Evolutionary conservation across 2,888 invertebrate genomes (phyloP), one percentile per base, ranked within the genome.

Genomic region (Gnatocerus cornutus): DNA sequence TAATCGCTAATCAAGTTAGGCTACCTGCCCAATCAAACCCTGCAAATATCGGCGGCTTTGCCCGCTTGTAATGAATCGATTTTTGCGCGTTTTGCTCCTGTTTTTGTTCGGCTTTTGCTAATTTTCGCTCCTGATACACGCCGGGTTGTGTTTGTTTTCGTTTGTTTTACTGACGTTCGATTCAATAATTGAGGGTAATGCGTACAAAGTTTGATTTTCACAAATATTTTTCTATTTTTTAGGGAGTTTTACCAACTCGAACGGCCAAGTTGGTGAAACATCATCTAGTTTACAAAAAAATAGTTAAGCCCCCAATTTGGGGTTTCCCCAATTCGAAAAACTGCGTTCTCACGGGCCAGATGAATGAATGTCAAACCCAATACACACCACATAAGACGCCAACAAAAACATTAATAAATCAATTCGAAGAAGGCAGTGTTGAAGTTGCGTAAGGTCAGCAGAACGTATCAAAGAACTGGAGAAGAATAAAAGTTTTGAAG

Each of bases 1-100:
- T 84, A 85, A 85, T 85, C 85, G 82, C 84, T 85, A 85, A 84
- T 85, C 85, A 85, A 84, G 82, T 85, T 85, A 84, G 83, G 80
- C 84, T 83, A 84, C 83, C 84, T 84, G 84, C 78, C 80, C 82
- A 82, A 82, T 82, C 81, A 82, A 79, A 77, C 77, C 78, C 77
- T 77, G 81, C 78, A 82, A 81, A 82, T 81, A 82, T 79, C 78
- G 79, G 80, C 78, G 78, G 75, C 76, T 78, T 76, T 68, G 71
- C 72, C 68, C 69, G 61, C 68, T 63, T 72, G 76, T 83, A 84
- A 84, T 84, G 83, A 84, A 84, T 85, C 84, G 84, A 84, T 84
- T 84, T 84, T 83, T 82, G 79, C 79, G 76, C 79, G 78, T 80
- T 79, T 81, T 77, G 78, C 78, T 79, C 76, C 77, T 80, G 76